phyloP scores from a whole-genome alignment of 2,113 vertebrate species.

The Poeciliopsis retropinna region DNA sequence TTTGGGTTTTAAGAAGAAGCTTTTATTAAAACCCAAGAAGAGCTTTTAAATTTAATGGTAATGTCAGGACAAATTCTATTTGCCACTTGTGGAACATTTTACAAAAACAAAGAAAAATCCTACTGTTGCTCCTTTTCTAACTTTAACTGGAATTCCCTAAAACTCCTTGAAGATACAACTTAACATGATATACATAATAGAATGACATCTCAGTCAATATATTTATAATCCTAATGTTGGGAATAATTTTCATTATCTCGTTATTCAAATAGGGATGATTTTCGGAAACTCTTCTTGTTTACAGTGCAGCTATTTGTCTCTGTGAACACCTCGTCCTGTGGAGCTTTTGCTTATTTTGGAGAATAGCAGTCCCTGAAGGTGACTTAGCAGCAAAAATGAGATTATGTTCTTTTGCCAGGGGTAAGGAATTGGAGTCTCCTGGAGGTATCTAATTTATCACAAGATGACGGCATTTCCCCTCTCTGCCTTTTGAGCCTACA shows the following conservation, averaged over 20 bases:
- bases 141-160: constrained; percentile 25
- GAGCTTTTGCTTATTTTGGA: constrained; percentile 73
- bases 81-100: background rate
- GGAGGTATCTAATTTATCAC: constrained; percentile 79
- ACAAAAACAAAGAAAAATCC: background rate
- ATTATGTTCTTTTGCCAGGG: constrained; percentile 80
- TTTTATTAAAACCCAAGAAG: background rate
- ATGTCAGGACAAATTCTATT: constrained; percentile 4
- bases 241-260: constrained; percentile 19
- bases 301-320: constrained; percentile 62
- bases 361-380: constrained; percentile 78
- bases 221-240: constrained; percentile 2
- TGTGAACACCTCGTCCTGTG: constrained; percentile 63
- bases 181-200: constrained; percentile 5
- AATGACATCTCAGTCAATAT: constrained; percentile 26
- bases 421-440: constrained; percentile 76
- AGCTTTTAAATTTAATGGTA: background rate
- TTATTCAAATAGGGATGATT: constrained; percentile 64
- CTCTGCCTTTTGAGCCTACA: constrained; percentile 46
- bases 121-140: constrained; percentile 14
- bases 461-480: constrained; percentile 65
- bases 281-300: constrained; percentile 66
- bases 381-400: constrained; percentile 81
- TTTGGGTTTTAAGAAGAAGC: background rate
- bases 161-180: background rate